phyloP scores from a whole-genome alignment of 1,140 invertebrate species.

The Calliopsis andreniformis region DNA sequence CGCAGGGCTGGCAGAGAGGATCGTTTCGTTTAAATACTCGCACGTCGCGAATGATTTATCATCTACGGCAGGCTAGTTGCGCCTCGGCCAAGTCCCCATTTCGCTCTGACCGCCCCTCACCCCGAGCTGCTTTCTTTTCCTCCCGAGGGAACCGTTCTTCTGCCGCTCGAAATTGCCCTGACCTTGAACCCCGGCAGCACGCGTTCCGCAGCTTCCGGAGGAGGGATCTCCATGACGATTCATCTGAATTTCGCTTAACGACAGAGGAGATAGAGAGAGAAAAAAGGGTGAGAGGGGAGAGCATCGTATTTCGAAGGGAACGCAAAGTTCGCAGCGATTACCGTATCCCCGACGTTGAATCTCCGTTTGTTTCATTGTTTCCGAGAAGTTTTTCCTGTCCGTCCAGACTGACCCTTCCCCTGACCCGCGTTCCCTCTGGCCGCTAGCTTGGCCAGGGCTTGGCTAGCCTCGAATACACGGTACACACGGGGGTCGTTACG shows the following conservation, averaged over 20 bases:
- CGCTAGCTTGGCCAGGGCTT: conserved; percentile 58
- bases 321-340: not conserved
- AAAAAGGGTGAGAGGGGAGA: not conserved
- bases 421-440: conserved; percentile 19
- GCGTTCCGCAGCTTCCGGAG: not conserved
- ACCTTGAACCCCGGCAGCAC: conserved; percentile 39
- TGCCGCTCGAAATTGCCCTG: conserved; percentile 34
- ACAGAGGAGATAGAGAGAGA: not conserved
- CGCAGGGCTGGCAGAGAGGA: conserved; percentile 59
- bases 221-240: not conserved
- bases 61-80: conserved; percentile 60
- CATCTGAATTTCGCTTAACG: too few relatives aligned
- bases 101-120: conserved; percentile 8
- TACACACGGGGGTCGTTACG: conserved; percentile 80
- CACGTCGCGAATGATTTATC: conserved; percentile 73
- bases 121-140: not conserved
- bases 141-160: conserved; percentile 15
- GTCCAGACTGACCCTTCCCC: conserved; percentile 53
- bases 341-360: conserved; percentile 3
- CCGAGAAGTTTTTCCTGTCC: conserved; percentile 64
- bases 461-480: conserved; percentile 68
- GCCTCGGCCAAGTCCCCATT: conserved; percentile 49
- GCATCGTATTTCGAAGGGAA: not conserved
- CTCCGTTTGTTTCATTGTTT: conserved; percentile 60
- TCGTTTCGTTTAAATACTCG: conserved; percentile 73